These are phyloP conservation scores for Rhinogobius similis DNA, from an alignment of 2,113 vertebrate genomes.

Conservation along the genomic window DNA sequence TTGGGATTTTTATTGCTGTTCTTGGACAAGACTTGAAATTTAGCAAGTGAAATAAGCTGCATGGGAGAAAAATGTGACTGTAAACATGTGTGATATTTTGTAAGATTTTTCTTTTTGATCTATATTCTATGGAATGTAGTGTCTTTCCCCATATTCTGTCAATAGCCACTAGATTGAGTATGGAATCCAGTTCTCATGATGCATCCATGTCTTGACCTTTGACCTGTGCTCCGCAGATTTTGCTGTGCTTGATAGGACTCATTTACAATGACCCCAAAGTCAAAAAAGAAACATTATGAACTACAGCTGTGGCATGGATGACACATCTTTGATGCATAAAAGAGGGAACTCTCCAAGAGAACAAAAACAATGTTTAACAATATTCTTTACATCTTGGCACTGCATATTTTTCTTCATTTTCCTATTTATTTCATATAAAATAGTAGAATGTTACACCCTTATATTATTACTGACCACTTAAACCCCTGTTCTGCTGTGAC, in stretches of 20 bases:
- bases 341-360: slow-evolving; percentile 44
- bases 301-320: slow-evolving; percentile 58
- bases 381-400: slow-evolving; percentile 97
- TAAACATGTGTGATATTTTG: neutral
- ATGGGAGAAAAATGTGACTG: neutral
- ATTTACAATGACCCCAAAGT: slow-evolving; percentile 54
- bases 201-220: slow-evolving; percentile 17
- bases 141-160: neutral
- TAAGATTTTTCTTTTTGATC: neutral
- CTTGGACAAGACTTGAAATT: neutral
- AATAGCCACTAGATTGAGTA: neutral
- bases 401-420: slow-evolving; percentile 85
- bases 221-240: slow-evolving; percentile 45
- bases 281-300: slow-evolving; percentile 58
- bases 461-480: slow-evolving; percentile 87
- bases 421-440: slow-evolving; percentile 85
- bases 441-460: slow-evolving; percentile 89
- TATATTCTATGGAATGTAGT: neutral
- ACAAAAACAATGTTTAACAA: slow-evolving; percentile 84
- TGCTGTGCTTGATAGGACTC: slow-evolving; percentile 67
- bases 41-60: neutral
- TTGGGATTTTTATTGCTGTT: neutral
- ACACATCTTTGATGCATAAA: slow-evolving; percentile 10
- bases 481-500: slow-evolving; percentile 77
- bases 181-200: slow-evolving; percentile 12